Evolutionary conservation across 2,797 vertebrate species (phyloP).

Genomic region (Peromyscus melanophrys): DNA sequence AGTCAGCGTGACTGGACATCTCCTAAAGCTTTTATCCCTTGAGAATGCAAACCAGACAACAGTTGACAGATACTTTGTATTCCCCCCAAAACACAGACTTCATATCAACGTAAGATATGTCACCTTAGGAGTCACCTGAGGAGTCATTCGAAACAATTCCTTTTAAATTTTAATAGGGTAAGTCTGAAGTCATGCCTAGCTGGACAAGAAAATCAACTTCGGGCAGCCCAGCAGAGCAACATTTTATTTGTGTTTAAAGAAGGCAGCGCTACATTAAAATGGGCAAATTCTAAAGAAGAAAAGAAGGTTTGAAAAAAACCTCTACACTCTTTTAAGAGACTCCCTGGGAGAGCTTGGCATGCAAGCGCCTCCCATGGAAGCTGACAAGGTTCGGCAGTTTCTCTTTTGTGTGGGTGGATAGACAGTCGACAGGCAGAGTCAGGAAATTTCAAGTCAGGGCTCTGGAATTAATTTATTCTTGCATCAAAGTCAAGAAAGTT

Average conservation of each 20-base stretch:
- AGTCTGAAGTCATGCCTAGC: neutral
- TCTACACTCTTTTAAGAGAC: conserved; percentile 36
- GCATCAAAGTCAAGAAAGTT: conserved; percentile 66
- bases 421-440: conserved; percentile 64
- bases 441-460: conserved; percentile 47
- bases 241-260: neutral
- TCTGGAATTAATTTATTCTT: conserved; percentile 74
- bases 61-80: conserved; percentile 26
- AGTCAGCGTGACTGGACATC: neutral
- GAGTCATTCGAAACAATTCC: conserved; percentile 3
- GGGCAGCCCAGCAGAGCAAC: neutral
- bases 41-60: conserved; percentile 8
- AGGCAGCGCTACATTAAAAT: conserved; percentile 26
- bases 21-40: neutral
- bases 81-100: conserved; percentile 35
- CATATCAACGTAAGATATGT: conserved; percentile 7
- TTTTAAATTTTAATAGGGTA: neutral
- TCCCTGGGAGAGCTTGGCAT: conserved; percentile 18
- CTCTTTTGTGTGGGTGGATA: conserved; percentile 65
- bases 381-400: conserved; percentile 41
- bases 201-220: conserved; percentile 51
- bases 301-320: neutral
- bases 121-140: neutral
- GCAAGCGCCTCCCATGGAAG: conserved; percentile 65
- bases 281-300: conserved; percentile 5